Evolutionary conservation across 2,888 invertebrate species (phyloP), one percentile per base, ranked within the genome.

Genomic region (Cecidostiba fungosa): DNA sequence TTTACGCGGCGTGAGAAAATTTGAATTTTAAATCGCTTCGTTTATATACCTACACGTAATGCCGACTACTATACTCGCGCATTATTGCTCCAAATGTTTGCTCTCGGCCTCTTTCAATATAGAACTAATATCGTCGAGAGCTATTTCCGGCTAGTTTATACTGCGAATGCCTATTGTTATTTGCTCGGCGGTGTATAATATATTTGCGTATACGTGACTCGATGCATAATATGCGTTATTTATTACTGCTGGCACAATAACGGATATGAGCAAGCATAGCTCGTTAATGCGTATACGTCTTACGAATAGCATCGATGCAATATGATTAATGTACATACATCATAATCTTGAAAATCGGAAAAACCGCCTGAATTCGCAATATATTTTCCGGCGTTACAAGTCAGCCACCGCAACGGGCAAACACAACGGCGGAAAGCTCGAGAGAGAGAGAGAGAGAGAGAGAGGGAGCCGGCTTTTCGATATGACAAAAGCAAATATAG

Each of bases 401-500:
- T 39, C 70, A 29, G n/a, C 39, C n/a, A 0, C 10, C 39, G 19
- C 36, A n/a, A 0, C 12, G n/a, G 19, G 77, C 77, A 62, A 77
- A 62, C 77, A 39, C 77, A 39, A 23, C 77, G 77, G 4, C 39
- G 36, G 2, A 39, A 62, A 14, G 47, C 32, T 43, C 16, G n/a
- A 43, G 79, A 43, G 54, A 54, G 54, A n/a, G 50, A 50, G 50
- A 50, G 50, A 43, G 79, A 43, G 54, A 54, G 54, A n/a, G 50
- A 50, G 50, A 50, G 50, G 19, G 19, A 50, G 19, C 79, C 69
- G 47, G 81, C 62, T 74, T 66, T 19, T 29, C 23, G 26, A 32
- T 66, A 69, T 69, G 79, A 80, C 81, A 82, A 77, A 82, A 14
- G 82, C 66, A 85, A 78, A 85, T 85, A 82, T 72, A n/a, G 69